A percentile compares a stretch with the other conserved stretches of the same genome.
Conservation (phyloP, 2,797 vertebrate species). For the Hoplostethus mediterraneus region DNA sequence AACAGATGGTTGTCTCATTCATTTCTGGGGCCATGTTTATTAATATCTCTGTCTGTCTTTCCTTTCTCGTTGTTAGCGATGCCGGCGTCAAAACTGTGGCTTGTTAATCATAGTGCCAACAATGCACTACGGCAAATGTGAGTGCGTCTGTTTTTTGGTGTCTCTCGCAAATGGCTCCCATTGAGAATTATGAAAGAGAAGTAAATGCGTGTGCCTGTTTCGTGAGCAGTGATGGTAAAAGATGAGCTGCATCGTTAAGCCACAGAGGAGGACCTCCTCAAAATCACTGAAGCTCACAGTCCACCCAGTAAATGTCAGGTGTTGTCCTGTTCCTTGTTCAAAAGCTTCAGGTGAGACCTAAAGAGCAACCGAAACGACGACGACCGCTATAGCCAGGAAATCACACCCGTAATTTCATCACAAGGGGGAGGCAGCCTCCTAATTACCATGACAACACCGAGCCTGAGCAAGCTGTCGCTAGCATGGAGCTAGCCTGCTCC, state of each 20-base stretch:
- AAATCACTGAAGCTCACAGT: conserved; percentile 1
- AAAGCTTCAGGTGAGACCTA: conserved; percentile 2
- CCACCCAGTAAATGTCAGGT: not conserved
- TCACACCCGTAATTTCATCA: not conserved
- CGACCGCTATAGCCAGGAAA: not conserved
- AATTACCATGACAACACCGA: not conserved
- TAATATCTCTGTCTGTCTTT: conserved; percentile 17
- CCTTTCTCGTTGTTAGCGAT: conserved; percentile 32
- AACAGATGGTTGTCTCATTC: conserved; percentile 11
- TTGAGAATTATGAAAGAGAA: conserved; percentile 50
- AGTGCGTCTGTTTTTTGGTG: conserved; percentile 39
- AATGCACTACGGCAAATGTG: conserved; percentile 42
- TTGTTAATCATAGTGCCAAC: conserved; percentile 50
- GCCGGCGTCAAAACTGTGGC: conserved; percentile 41
- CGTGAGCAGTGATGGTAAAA: conserved; percentile 29
- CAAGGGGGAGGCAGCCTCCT: not conserved
- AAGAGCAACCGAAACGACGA: conserved; percentile 15
- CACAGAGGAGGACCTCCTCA: conserved; percentile 13
- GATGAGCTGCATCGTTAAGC: conserved; percentile 30
- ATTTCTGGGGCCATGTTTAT: conserved; percentile 19
- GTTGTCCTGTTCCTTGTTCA: conserved; percentile 14
- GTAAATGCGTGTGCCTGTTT: conserved; percentile 28
- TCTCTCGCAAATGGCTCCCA: conserved; percentile 42
- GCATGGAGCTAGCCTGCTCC: not conserved
- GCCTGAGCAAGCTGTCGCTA: not conserved